Percentiles rank a stretch among this genome's conserved stretches.
phyloP scores from a whole-genome alignment of 2,888 invertebrate genomes.

The Polydrusus pterygomalis region DNA sequence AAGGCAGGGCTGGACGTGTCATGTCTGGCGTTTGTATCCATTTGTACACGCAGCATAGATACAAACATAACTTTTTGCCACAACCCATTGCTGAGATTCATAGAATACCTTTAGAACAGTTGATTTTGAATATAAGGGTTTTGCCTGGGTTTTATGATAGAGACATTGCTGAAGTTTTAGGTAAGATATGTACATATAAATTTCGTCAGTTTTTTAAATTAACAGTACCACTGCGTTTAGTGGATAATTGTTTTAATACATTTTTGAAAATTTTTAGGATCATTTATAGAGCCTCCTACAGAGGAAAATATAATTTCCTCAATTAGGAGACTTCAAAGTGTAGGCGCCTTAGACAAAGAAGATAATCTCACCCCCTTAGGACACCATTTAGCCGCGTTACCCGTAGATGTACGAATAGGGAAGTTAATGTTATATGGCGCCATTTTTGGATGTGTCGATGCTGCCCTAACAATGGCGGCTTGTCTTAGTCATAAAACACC shows the following conservation, averaged over 20 bases:
- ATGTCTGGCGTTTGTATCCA: slow-evolving; percentile 92
- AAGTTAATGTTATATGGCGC: slow-evolving; percentile 94
- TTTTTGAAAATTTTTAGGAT: slow-evolving; percentile 18
- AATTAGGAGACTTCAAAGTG: slow-evolving; percentile 81
- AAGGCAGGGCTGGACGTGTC: slow-evolving; percentile 93
- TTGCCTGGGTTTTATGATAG: slow-evolving; percentile 72
- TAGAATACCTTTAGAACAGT: slow-evolving; percentile 89
- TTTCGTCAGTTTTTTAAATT: too few relatives aligned
- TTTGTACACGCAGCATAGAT: slow-evolving; percentile 86
- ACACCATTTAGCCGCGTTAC: slow-evolving; percentile 89
- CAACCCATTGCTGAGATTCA: slow-evolving; percentile 94
- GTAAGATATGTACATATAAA: too few relatives aligned
- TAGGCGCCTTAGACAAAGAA: slow-evolving; percentile 86
- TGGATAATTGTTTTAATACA: too few relatives aligned
- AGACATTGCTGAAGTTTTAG: slow-evolving; percentile 66
- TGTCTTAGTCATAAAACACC: slow-evolving; percentile 87
- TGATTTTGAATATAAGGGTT: slow-evolving; percentile 84
- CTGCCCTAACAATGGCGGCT: slow-evolving; percentile 92
- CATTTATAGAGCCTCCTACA: slow-evolving; percentile 83
- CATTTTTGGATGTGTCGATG: slow-evolving; percentile 93
- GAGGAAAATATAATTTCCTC: slow-evolving; percentile 81
- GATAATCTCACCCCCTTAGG: slow-evolving; percentile 89
- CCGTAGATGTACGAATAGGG: slow-evolving; percentile 94
- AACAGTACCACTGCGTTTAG: too few relatives aligned
- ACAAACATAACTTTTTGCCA: slow-evolving; percentile 78